Evolutionary conservation across 23 tunicate genomes (phyloP).

Genomic region (Ascidia mentula): DNA sequence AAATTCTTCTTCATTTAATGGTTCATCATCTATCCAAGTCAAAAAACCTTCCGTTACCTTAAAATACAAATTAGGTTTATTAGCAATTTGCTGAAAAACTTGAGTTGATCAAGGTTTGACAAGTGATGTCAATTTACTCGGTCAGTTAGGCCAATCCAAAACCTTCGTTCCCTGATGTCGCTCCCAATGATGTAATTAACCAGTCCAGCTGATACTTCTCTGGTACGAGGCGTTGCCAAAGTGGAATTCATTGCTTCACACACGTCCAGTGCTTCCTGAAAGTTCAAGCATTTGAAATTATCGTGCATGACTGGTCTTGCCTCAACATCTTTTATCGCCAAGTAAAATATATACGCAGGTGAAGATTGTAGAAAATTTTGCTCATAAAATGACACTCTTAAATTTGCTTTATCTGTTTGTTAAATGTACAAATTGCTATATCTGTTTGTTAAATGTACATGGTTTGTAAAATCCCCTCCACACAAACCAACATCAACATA

Average conservation of each 20-base stretch:
- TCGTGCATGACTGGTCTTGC: too few relatives aligned
- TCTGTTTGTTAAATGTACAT: too few relatives aligned
- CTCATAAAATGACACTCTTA: too few relatives aligned
- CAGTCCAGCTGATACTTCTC: neutral
- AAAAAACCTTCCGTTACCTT: neutral
- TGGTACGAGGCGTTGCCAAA: neutral
- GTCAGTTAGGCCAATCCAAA: neutral
- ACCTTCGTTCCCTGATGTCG: neutral
- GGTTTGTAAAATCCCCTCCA: too few relatives aligned
- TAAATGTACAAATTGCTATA: too few relatives aligned
- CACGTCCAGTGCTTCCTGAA: neutral
- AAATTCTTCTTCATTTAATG: neutral
- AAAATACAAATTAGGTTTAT: neutral
- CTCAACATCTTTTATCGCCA: too few relatives aligned
- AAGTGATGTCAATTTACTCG: neutral
- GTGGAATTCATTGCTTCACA: neutral
- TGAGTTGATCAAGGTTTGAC: neutral
- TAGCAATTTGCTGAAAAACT: neutral
- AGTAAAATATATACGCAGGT: too few relatives aligned
- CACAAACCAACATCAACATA: too few relatives aligned
- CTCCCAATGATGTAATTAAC: neutral
- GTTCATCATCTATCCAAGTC: neutral
- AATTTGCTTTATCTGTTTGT: too few relatives aligned
- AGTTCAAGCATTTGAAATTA: too few relatives aligned
- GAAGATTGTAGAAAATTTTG: too few relatives aligned